These are phyloP conservation scores for Trypoxylon attenuatum DNA, from an alignment of 2,888 invertebrate genomes.

Conservation along the genomic window DNA sequence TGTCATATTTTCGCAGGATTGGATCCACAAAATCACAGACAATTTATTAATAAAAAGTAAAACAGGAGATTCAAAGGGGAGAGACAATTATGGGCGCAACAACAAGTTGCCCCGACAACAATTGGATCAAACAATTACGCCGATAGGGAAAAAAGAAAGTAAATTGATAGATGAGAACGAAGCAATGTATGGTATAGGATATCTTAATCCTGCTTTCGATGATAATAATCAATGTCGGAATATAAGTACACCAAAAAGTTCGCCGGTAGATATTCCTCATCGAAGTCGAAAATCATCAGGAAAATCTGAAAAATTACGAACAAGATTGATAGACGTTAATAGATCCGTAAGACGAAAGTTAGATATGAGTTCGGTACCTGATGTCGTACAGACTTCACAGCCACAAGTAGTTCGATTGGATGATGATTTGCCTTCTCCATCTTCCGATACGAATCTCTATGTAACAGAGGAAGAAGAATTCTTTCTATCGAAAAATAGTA, in stretches of 20 bases:
- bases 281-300: conserved; percentile 62
- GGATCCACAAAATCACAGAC: conserved; percentile 72
- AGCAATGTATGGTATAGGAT: conserved; percentile 65
- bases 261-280: conserved; percentile 56
- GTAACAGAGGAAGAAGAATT: conserved; percentile 66
- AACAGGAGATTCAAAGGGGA: conserved; percentile 67
- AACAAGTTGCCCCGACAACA: conserved; percentile 46
- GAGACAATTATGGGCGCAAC: conserved; percentile 64
- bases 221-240: conserved; percentile 52
- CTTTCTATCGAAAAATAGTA: conserved; percentile 80
- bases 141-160: conserved; percentile 49
- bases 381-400: conserved; percentile 69
- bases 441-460: conserved; percentile 43
- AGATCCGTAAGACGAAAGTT: conserved; percentile 80
- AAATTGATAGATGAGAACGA: conserved; percentile 57
- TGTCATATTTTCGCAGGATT: conserved; percentile 73
- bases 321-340: conserved; percentile 78
- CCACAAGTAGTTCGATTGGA: conserved; percentile 48
- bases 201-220: conserved; percentile 71
- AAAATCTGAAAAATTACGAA: conserved; percentile 72
- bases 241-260: conserved; percentile 54
- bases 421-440: conserved; percentile 47
- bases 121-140: conserved; percentile 46
- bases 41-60: conserved; percentile 68
- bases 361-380: conserved; percentile 76